These are phyloP conservation scores for Nanorana parkeri DNA, from an alignment of 2,113 vertebrate species.

Conservation along the genomic window DNA sequence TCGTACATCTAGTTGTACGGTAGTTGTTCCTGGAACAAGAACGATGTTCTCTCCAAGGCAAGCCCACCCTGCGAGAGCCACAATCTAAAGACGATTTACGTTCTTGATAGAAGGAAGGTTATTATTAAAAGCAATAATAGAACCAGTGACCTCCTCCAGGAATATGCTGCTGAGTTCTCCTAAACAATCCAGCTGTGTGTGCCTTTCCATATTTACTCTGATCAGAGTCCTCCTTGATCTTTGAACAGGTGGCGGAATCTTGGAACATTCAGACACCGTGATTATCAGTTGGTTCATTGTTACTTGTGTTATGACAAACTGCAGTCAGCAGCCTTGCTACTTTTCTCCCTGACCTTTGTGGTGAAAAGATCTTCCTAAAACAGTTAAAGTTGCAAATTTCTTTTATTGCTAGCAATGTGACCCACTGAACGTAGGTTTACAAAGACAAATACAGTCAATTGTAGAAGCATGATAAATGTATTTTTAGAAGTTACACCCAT, in stretches of 20 bases:
- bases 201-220: conserved; percentile 41
- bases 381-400: conserved; percentile 28
- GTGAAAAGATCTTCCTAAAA: conserved; percentile 46
- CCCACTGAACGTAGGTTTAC: conserved; percentile 10
- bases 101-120: conserved; percentile 56
- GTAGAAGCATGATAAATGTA: conserved; percentile 41
- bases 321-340: conserved; percentile 36
- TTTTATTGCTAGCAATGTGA: conserved; percentile 44
- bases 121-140: conserved; percentile 51
- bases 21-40: conserved; percentile 69
- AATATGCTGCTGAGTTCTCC: conserved; percentile 40
- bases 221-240: conserved; percentile 51
- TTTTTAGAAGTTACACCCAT: conserved; percentile 31
- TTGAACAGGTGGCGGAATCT: conserved; percentile 53
- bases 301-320: conserved; percentile 47
- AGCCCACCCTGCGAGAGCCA: conserved; percentile 64
- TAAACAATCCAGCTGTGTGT: conserved; percentile 55
- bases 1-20: conserved; percentile 57
- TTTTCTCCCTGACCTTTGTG: conserved; percentile 44
- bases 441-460: conserved; percentile 7
- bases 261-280: conserved; percentile 27
- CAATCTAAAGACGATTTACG: conserved; percentile 53
- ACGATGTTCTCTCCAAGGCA: conserved; percentile 63
- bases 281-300: conserved; percentile 51
- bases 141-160: conserved; percentile 52